Evolutionary conservation across 2,888 invertebrate genomes (phyloP).

Genomic region (Caradrina clavipalpis): DNA sequence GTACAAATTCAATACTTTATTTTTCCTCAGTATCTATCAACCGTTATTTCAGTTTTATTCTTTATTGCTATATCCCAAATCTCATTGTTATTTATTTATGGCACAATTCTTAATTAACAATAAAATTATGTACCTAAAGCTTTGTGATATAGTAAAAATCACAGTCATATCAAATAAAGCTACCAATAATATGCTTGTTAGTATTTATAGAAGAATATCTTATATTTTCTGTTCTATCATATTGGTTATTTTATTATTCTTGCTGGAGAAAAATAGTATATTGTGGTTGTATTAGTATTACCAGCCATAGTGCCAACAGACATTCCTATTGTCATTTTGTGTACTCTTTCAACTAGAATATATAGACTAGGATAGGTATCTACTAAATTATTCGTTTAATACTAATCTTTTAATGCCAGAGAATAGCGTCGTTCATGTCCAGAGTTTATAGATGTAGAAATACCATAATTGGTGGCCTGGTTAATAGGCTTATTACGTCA

Average conservation of each 20-base stretch:
- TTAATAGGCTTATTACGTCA: no score
- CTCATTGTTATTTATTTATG: no score
- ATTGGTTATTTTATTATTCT: conserved; percentile 11
- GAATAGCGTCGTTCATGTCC: no score
- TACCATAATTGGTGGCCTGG: no score
- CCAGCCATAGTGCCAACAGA: background rate
- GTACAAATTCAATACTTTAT: background rate
- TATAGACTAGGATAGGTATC: no score
- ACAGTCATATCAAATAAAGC: background rate
- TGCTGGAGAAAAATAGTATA: background rate
- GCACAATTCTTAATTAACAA: background rate
- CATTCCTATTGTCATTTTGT: no score
- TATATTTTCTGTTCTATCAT: background rate
- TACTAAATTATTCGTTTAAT: no score
- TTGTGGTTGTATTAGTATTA: background rate
- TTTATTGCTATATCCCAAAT: background rate
- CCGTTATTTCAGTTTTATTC: background rate
- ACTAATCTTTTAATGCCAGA: no score
- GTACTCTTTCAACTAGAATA: background rate
- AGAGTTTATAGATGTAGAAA: no score
- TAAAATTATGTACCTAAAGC: background rate
- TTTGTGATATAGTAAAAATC: background rate
- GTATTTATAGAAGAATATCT: background rate
- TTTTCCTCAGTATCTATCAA: background rate
- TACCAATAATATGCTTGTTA: background rate